Base-by-base conservation (phyloP, 2,888 invertebrate species). In the Encarsia formosa region DNA sequence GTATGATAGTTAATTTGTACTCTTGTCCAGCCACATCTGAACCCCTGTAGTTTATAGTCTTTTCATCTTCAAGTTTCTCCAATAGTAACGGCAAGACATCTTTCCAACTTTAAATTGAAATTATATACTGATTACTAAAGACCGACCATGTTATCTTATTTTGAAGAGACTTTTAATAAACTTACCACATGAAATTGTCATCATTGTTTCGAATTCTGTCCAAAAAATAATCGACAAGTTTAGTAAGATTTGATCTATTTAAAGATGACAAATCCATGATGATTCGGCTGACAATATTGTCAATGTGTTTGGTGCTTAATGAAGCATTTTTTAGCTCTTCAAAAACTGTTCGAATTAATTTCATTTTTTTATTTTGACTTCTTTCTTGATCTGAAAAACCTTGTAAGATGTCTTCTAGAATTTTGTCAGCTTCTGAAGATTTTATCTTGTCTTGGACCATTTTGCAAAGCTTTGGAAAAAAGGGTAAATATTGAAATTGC, bases 41-140 rank as follows among this genome's bases (percentile, higher is more conserved):
- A 18, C 82, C 83, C 61, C 79, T 79, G 63, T 81, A 77, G 54
- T 77, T 78, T 3, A 87, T 68, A 11, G 65, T 71, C 50, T 79
- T 78, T 52, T 79, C 74, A 16, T 78, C 75, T 5, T 76, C 75
- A 26, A 87, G 59, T 0, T 79, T 71, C 63, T 78, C 79, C 34
- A 85, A 63, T 52, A 83, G 71, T 55, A 82, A 80, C 15, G 87
- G 86, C 4, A 87, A 66, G 1, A 86, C 65, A 58, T 86, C 85
- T 59, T 82, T 81, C 86, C 87, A 87, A 59, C 85, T 86, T 2
- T 34, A 29, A n/a, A 24, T 19, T 18, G 42, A 9, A 32, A 39
- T 18, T 11, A 34, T 24, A 11, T 22, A 19, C 1, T 13, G 29
- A 45, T 9, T 18, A 9, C 26, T 39, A 15, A 34, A 15, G 29